Conservation (phyloP, 2,113 vertebrate genomes). For the Dunckerocampus dactyliophorus region DNA sequence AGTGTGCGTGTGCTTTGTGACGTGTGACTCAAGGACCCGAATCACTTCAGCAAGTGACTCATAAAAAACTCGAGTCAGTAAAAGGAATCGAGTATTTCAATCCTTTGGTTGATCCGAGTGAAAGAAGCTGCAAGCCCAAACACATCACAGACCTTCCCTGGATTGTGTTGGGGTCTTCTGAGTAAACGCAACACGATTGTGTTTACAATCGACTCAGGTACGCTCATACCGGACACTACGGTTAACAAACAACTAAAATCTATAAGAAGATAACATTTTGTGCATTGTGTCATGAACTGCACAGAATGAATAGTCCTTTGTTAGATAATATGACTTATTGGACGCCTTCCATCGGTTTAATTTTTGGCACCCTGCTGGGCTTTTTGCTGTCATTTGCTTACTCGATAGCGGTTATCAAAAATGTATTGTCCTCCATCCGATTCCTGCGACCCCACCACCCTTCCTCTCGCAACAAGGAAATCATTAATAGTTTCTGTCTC, state of each 20-base stretch:
- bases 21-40: too few species aligned
- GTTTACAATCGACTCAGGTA: too few species aligned
- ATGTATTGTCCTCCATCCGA: slow-evolving; percentile 42
- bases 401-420: slow-evolving; percentile 14
- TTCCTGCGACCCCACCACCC: slow-evolving; percentile 14
- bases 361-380: slow-evolving; percentile 10
- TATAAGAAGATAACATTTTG: neutral
- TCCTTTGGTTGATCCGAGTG: too few species aligned
- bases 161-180: too few species aligned
- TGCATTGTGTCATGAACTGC: neutral
- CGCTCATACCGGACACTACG: neutral
- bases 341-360: slow-evolving; percentile 14
- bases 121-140: too few species aligned
- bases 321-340: neutral
- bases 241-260: neutral
- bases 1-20: too few species aligned
- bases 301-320: neutral
- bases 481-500: slow-evolving; percentile 18
- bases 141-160: too few species aligned
- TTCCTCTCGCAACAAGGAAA: slow-evolving; percentile 46
- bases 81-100: too few species aligned
- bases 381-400: slow-evolving; percentile 5
- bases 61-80: too few species aligned
- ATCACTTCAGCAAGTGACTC: too few species aligned
- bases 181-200: too few species aligned